These are phyloP conservation scores for Misgurnus mizolepis DNA, from an alignment of 2,113 vertebrate genomes.

Conservation along the genomic window DNA sequence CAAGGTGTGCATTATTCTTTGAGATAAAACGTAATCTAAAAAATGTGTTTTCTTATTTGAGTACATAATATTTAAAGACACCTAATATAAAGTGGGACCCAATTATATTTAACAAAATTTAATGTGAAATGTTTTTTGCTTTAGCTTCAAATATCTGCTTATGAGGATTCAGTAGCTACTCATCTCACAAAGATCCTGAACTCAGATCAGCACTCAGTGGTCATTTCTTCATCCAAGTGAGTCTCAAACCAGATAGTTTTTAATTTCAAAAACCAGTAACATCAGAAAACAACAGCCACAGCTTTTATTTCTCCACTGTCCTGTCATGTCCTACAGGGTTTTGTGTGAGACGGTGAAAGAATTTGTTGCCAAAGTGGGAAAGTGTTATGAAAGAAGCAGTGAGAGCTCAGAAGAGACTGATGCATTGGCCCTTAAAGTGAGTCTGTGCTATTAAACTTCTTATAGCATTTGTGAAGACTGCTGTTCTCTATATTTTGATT, in stretches of 20 bases:
- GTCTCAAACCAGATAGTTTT: conserved; percentile 48
- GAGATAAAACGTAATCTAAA: no score
- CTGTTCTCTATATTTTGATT: no score
- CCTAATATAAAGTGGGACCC: no score
- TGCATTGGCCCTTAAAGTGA: conserved; percentile 90
- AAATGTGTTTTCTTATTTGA: no score
- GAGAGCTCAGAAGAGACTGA: conserved; percentile 89
- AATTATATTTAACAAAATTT: background rate
- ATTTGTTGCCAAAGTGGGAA: conserved; percentile 95
- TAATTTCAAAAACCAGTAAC: background rate
- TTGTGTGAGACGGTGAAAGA: conserved; percentile 97
- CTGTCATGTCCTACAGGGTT: conserved; percentile 73
- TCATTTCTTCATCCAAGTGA: conserved; percentile 96
- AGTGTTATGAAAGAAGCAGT: conserved; percentile 84
- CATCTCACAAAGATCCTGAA: conserved; percentile 97
- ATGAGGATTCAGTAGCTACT: conserved; percentile 92
- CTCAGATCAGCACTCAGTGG: conserved; percentile 92
- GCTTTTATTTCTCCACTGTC: background rate
- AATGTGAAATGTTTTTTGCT: conserved; percentile 2
- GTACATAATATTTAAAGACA: no score
- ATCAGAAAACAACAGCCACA: background rate
- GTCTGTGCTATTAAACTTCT: conserved; percentile 14
- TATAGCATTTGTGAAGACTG: no score
- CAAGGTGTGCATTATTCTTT: no score
- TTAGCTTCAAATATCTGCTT: conserved; percentile 89